Conservation (phyloP, 1,140 invertebrate genomes). For the Drosophila tropicalis region DNA sequence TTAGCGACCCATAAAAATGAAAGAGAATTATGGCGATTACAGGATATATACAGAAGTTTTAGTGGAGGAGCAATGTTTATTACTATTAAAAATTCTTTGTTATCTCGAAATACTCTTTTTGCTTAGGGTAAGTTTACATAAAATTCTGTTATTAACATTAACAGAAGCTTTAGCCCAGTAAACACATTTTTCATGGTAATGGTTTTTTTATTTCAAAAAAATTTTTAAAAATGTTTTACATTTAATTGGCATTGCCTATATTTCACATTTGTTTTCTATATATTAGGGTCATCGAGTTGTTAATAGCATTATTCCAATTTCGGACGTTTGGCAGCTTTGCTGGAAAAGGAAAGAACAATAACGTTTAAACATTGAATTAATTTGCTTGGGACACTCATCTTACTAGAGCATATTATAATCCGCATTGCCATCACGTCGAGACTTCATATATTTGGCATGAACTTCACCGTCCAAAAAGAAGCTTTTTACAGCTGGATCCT, state of each 20-base stretch:
- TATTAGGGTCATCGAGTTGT: too few species aligned
- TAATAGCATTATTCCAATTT: conserved; percentile 23
- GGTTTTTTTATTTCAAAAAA: neutral
- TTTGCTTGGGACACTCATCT: neutral
- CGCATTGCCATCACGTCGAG: conserved; percentile 34
- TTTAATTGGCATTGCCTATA: conserved; percentile 1
- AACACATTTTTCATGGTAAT: neutral
- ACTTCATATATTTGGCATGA: conserved; percentile 85
- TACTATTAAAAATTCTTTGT: too few species aligned
- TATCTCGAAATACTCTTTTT: neutral
- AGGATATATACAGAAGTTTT: too few species aligned
- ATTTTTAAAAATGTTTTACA: neutral
- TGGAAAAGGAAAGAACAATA: conserved; percentile 6
- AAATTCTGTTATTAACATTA: neutral
- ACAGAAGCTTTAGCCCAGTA: conserved; percentile 1
- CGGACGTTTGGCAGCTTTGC: conserved; percentile 41
- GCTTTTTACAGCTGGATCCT: conserved; percentile 87
- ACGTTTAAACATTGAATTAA: neutral
- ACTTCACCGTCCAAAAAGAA: conserved; percentile 87
- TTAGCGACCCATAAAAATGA: too few species aligned
- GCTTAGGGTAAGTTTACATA: neutral
- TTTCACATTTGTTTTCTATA: neutral
- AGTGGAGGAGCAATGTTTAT: too few species aligned
- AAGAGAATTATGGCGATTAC: too few species aligned
- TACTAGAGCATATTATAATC: conserved; percentile 54